Conservation (phyloP, 2,888 invertebrate genomes). For the Meiosimyza platycephala region DNA sequence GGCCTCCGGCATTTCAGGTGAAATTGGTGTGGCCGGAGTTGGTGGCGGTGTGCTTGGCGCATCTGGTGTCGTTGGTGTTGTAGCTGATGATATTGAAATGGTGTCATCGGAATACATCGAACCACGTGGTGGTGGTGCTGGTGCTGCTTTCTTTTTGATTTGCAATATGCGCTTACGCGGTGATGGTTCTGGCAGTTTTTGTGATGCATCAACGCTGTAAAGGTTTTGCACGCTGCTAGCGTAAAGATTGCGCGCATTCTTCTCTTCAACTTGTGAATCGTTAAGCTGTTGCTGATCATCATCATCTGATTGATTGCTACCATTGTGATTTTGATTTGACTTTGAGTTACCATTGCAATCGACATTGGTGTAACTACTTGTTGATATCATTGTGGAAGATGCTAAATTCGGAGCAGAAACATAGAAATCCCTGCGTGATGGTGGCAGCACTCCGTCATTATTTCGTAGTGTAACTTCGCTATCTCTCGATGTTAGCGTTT, state of each 20-base stretch:
- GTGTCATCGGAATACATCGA: conserved; percentile 45
- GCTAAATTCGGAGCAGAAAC: conserved; percentile 64
- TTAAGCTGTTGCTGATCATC: conserved; percentile 37
- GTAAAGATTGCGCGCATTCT: conserved; percentile 50
- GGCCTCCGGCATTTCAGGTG: conserved; percentile 30
- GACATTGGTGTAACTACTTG: conserved; percentile 44
- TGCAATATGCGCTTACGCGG: conserved; percentile 60
- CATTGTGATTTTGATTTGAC: conserved; percentile 31
- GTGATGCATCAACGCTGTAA: conserved; percentile 13
- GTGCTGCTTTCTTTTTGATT: conserved; percentile 59
- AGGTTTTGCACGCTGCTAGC: conserved; percentile 45
- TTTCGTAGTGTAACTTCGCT: background rate
- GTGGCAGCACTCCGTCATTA: conserved; percentile 4
- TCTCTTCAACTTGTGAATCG: conserved; percentile 50
- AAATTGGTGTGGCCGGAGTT: background rate
- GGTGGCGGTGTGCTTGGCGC: conserved; percentile 23
- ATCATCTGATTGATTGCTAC: conserved; percentile 34
- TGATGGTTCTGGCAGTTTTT: conserved; percentile 60
- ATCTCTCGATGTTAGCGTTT: background rate
- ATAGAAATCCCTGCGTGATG: conserved; percentile 59
- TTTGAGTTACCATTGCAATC: conserved; percentile 62
- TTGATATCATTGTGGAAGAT: conserved; percentile 38
- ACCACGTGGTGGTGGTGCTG: conserved; percentile 59
- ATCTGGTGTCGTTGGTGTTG: conserved; percentile 46
- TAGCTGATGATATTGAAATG: conserved; percentile 53